Conservation (phyloP, 1,140 invertebrate genomes). For the Adoxophyes honmai region DNA sequence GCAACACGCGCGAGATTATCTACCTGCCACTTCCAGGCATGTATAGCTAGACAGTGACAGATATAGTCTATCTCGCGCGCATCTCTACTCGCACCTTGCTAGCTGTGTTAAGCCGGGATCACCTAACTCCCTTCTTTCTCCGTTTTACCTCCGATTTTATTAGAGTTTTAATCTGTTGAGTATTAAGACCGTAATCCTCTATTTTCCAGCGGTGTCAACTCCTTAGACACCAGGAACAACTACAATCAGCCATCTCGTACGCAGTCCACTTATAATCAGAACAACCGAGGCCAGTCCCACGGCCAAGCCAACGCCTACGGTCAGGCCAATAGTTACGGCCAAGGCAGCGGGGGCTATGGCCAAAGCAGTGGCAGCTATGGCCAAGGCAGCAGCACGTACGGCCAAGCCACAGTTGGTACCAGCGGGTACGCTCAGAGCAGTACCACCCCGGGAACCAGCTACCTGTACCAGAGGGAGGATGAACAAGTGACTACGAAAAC, state of each 20-base stretch:
- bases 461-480: conserved; percentile 54
- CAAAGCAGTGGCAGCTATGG: not conserved
- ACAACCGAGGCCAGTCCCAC: conserved; percentile 27
- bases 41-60: too few species aligned
- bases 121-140: too few species aligned
- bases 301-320: conserved; percentile 23
- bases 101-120: too few species aligned
- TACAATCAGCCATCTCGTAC: conserved; percentile 3
- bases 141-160: too few species aligned
- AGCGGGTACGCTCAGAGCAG: conserved; percentile 21
- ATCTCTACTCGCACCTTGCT: too few species aligned
- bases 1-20: too few species aligned
- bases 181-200: too few species aligned
- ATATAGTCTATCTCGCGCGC: too few species aligned
- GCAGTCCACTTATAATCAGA: not conserved
- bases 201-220: conserved; percentile 8
- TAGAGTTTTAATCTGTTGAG: too few species aligned
- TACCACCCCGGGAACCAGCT: conserved; percentile 56
- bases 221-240: not conserved
- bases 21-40: too few species aligned
- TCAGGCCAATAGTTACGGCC: conserved; percentile 25
- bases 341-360: conserved; percentile 15
- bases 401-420: conserved; percentile 8
- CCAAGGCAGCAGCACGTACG: conserved; percentile 18
- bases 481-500: conserved; percentile 39